Percentiles rank a stretch among this genome's conserved stretches.
phyloP scores from a whole-genome alignment of 2,113 vertebrate species.

The Trogon surrucura region DNA sequence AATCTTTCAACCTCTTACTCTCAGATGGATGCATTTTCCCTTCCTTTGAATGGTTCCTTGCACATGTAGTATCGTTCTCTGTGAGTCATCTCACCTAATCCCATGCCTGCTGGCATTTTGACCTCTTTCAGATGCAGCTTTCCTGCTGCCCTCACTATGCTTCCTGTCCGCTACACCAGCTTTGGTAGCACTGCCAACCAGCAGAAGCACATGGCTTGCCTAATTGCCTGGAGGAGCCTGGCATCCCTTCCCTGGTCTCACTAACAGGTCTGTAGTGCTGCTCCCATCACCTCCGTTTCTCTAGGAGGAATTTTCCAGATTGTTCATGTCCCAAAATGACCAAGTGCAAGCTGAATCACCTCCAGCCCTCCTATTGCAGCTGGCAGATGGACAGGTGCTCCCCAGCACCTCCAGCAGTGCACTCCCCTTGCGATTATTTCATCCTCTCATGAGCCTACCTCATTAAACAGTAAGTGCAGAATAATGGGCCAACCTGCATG shows the following conservation, averaged over 20 bases:
- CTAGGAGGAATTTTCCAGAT: background rate
- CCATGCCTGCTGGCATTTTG: background rate
- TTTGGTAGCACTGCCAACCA: background rate
- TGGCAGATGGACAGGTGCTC: rapidly evolving
- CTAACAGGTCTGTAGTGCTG: background rate
- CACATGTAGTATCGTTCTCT: background rate
- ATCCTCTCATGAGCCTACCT: background rate
- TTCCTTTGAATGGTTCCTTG: background rate
- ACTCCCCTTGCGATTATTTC: background rate
- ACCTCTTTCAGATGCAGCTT: background rate
- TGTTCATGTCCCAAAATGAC: background rate
- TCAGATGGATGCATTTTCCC: background rate
- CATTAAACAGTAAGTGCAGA: background rate
- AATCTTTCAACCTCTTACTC: background rate
- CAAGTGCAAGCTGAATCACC: background rate
- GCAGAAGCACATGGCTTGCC: background rate
- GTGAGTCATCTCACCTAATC: background rate
- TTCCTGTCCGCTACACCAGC: background rate
- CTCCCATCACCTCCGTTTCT: background rate
- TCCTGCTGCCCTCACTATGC: background rate
- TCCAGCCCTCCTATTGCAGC: background rate
- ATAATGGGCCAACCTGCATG: background rate
- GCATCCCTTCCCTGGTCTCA: background rate
- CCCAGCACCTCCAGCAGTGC: background rate
- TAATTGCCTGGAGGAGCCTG: background rate